These are phyloP conservation scores for Helicolenus hilgendorfi DNA, from an alignment of 2,797 vertebrate genomes.

Conservation along the genomic window DNA sequence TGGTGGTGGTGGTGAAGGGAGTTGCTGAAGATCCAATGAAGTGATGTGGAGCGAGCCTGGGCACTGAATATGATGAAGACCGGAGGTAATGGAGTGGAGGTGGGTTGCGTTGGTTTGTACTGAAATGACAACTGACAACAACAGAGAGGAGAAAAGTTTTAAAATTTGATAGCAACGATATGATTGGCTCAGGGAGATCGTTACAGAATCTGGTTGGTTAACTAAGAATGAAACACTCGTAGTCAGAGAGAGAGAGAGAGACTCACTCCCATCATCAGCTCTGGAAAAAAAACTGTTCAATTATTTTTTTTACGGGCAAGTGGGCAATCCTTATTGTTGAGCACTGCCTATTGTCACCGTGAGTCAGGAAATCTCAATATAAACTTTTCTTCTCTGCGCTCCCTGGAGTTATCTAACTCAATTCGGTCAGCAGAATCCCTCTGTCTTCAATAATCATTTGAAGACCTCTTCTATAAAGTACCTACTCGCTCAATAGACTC, in stretches of 20 bases:
- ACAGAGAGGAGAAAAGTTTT: not conserved
- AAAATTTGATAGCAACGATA: not conserved
- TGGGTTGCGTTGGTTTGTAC: not conserved
- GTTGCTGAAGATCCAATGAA: too few species aligned
- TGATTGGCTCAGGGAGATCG: not conserved
- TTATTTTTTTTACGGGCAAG: too few species aligned
- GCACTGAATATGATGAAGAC: not conserved
- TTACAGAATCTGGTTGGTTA: not conserved
- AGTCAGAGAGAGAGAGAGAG: too few species aligned
- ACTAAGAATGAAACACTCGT: too few species aligned
- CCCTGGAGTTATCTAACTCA: not conserved
- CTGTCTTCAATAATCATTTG: not conserved
- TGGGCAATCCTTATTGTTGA: too few species aligned
- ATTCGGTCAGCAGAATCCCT: too few species aligned
- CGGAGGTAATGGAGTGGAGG: not conserved
- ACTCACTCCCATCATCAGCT: too few species aligned
- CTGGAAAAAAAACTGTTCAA: too few species aligned
- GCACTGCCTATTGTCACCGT: too few species aligned
- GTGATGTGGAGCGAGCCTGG: not conserved
- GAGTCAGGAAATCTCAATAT: not conserved
- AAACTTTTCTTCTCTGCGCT: not conserved
- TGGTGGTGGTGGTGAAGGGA: too few species aligned
- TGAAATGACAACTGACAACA: not conserved
- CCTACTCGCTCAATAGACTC: not conserved
- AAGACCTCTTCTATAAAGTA: not conserved